phyloP scores from a whole-genome alignment of 2,113 vertebrate species.

The Pseudopodoces humilis region DNA sequence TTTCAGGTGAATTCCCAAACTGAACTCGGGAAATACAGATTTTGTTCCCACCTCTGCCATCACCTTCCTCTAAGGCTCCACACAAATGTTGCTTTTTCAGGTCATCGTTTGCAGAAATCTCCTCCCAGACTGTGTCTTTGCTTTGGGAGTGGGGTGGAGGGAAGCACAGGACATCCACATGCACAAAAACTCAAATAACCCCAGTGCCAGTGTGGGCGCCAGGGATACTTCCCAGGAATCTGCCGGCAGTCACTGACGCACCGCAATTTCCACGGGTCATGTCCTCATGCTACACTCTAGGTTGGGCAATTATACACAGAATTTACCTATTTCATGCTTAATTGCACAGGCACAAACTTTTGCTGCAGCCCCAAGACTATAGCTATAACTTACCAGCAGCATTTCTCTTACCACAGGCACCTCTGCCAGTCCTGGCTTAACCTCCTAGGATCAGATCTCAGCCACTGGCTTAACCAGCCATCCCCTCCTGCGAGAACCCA shows the following conservation, averaged over 20 bases:
- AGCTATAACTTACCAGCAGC: not conserved
- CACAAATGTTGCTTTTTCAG: fast-evolving
- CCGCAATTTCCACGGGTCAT: conserved; percentile 4
- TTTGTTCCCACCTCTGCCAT: not conserved
- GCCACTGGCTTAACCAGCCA: not conserved
- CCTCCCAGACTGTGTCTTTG: not conserved
- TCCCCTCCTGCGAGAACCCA: not conserved
- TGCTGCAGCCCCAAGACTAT: not conserved
- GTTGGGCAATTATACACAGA: conserved; percentile 43
- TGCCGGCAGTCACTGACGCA: fast-evolving
- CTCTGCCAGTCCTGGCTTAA: not conserved
- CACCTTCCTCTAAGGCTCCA: not conserved
- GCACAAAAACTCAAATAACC: not conserved
- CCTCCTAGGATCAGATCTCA: not conserved
- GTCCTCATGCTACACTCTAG: not conserved
- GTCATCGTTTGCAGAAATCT: not conserved
- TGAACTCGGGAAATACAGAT: fast-evolving
- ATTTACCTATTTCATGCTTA: conserved; percentile 63
- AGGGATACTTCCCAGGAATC: not conserved
- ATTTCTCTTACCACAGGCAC: not conserved
- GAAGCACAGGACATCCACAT: not conserved
- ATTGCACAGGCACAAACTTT: conserved; percentile 45
- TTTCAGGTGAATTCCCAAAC: not conserved
- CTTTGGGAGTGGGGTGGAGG: not conserved
- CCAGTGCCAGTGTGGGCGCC: fast-evolving